Conservation (phyloP, 37 sponge, comb jelly and placozoan genomes). For the Geodia barretti region DNA sequence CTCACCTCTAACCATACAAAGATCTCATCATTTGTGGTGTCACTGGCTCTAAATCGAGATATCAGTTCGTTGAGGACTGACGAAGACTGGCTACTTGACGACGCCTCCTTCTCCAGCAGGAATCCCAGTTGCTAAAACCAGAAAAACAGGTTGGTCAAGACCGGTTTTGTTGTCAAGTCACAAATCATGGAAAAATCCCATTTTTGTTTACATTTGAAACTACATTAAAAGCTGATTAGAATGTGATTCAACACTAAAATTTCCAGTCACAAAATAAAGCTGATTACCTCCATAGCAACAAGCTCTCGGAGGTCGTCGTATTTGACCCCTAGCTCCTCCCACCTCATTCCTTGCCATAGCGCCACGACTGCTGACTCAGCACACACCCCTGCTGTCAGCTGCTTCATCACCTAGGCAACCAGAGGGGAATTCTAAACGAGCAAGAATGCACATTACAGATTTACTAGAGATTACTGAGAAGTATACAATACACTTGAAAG, state of each 20-base stretch:
- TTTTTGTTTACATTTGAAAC: no score
- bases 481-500: no score
- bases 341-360: conserved; percentile 7
- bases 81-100: background rate
- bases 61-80: background rate
- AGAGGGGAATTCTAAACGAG: no score
- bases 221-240: no score
- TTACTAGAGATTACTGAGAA: background rate
- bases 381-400: background rate
- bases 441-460: no score
- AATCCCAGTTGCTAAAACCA: conserved; percentile 16
- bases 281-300: background rate
- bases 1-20: conserved; percentile 47
- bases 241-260: no score
- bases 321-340: conserved; percentile 24
- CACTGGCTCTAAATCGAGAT: conserved; percentile 13
- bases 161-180: no score
- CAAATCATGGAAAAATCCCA: no score
- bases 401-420: background rate
- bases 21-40: conserved; percentile 45
- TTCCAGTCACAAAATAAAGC: no score
- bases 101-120: background rate
- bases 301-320: conserved; percentile 32
- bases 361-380: background rate
- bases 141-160: no score